Conservation (phyloP, 37 sponge, comb jelly and placozoan genomes). For the Spongilla lacustris region DNA sequence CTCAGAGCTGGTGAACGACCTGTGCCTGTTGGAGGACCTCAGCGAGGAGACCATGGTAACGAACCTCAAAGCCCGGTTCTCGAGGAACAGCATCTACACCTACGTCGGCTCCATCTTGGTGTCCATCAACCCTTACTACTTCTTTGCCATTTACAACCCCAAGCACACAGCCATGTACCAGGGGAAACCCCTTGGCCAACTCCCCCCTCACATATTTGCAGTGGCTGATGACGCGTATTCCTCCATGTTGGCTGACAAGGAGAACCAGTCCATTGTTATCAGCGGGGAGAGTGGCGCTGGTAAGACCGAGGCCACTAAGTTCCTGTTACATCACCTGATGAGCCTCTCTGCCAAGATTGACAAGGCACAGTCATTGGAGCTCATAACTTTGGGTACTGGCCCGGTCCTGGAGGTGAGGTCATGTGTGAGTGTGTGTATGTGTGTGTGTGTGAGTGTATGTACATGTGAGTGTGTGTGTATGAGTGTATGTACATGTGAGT, state of each 20-base stretch:
- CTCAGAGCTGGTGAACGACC: constrained; percentile 54
- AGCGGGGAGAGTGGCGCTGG: constrained; percentile 96
- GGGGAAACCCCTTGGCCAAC: constrained; percentile 55
- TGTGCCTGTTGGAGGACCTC: constrained; percentile 84
- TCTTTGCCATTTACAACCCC: constrained; percentile 89
- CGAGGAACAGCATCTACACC: constrained; percentile 89
- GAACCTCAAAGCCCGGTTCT: constrained; percentile 77
- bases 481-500: constrained; percentile 31
- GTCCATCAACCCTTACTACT: constrained; percentile 90
- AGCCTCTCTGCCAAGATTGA: constrained; percentile 82
- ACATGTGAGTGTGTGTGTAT: not conserved
- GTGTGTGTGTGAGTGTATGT: constrained; percentile 22
- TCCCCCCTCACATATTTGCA: constrained; percentile 93
- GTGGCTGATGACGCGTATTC: constrained; percentile 85
- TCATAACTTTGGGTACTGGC: constrained; percentile 87
- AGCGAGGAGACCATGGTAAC: constrained; percentile 87
- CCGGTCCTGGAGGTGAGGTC: constrained; percentile 83
- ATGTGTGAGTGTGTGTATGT: not conserved
- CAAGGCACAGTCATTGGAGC: constrained; percentile 65
- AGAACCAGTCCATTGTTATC: constrained; percentile 87
- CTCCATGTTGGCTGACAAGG: constrained; percentile 71
- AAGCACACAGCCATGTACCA: constrained; percentile 83
- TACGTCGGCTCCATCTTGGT: constrained; percentile 94
- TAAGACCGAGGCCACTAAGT: constrained; percentile 94
- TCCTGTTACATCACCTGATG: constrained; percentile 87